Evolutionary conservation across 2,797 vertebrate species (phyloP), one percentile per base, ranked within the genome.

Genomic region (Scarus forsteni): DNA sequence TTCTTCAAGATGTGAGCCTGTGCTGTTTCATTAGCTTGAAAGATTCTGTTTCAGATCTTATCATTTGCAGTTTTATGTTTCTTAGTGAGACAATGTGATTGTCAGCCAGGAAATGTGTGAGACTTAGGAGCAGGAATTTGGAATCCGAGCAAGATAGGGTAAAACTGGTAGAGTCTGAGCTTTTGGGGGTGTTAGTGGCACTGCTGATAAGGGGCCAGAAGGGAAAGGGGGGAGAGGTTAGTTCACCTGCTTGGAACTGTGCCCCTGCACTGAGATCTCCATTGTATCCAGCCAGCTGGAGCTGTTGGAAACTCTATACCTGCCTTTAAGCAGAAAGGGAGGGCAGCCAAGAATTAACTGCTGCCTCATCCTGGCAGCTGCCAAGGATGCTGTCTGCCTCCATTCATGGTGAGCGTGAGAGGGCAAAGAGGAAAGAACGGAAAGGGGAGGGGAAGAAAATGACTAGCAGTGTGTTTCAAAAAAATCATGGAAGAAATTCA

Each of bases 291-390:
- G 85, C 92, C 91, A 93, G 89, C 91, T 93, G 73, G 89, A 93
- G 91, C 91, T 93, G 92, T 92, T 91, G 86, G 94, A 94, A 94
- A 95, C 90, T 75, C 79, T 92, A 95, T 92, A 95, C 92, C 89
- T 93, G 89, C 90, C 92, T 94, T 93, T 90, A 93, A 93, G 93
- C 91, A 91, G 86, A 85, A 85, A 93, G 91, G 92, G 92, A 93
- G 88, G 81, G 86, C 89, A 90, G 93, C 94, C 94, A 95, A 94
- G 93, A 92, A 93, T 92, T 88, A 94, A 94, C 92, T 93, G 90
- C 93, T 92, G 90, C 91, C 86, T 93, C 90, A 92, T 94, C 87
- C 92, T 92, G 93, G 90, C 92, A 93, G 89, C 85, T 80, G 80
- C 87, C 80, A 83, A 90, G 84, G 87, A 91, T 92, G 88, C 90